A percentile compares a stretch with the other conserved stretches of the same genome.
Evolutionary conservation across 1,140 invertebrate genomes (phyloP).

Genomic region (Apis florea): DNA sequence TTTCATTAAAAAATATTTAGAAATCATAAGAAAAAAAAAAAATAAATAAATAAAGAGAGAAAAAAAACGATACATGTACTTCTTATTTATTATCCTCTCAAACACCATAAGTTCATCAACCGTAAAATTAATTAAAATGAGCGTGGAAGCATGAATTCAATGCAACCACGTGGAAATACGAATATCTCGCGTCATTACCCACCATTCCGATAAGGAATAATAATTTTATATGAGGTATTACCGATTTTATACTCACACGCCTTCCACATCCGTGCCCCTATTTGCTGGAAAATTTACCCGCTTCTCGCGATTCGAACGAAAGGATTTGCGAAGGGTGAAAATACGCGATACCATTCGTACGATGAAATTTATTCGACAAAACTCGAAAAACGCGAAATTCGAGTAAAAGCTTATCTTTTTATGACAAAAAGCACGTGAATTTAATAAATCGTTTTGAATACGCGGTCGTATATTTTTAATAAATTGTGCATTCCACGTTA

Average conservation of each 20-base stretch:
- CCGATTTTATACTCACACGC: not conserved
- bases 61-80: too few relatives aligned
- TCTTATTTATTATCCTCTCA: too few relatives aligned
- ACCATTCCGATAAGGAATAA: not conserved
- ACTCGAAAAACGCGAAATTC: not conserved
- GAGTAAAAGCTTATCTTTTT: not conserved
- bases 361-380: constrained; percentile 29
- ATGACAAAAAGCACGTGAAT: not conserved
- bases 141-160: not conserved
- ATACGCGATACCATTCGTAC: not conserved
- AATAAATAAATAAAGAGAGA: too few relatives aligned
- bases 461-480: not conserved
- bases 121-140: not conserved
- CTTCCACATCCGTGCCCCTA: not conserved
- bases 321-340: constrained; percentile 13
- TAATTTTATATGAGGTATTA: constrained; percentile 10
- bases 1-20: too few relatives aligned
- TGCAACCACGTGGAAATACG: not conserved
- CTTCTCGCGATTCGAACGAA: not conserved
- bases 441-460: constrained; percentile 2
- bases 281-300: constrained; percentile 13
- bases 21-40: too few relatives aligned
- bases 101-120: too few relatives aligned
- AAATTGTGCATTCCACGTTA: not conserved
- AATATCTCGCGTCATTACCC: not conserved